Percentiles rank a stretch among this genome's conserved stretches.
Conservation (phyloP, 2,888 invertebrate species). For the Hyposoter dolosus region DNA sequence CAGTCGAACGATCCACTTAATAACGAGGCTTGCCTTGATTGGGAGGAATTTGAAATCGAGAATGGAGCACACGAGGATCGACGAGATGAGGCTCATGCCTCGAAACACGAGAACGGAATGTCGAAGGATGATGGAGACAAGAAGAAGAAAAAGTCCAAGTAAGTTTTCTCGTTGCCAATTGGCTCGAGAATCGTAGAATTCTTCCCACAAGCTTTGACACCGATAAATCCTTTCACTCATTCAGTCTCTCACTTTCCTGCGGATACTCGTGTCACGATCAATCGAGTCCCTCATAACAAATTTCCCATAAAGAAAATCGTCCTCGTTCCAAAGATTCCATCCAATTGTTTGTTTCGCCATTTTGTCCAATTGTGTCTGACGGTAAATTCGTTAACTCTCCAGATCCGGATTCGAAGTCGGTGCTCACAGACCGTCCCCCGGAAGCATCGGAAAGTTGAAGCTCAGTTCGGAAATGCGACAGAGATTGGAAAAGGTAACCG, state of each 20-base stretch:
- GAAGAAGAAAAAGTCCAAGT: conserved; percentile 83
- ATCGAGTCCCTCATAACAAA: not conserved
- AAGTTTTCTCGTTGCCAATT: conserved; percentile 58
- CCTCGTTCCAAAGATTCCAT: not conserved
- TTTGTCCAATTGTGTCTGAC: not conserved
- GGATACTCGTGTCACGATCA: no score
- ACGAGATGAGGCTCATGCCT: conserved; percentile 73
- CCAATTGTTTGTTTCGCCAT: not conserved
- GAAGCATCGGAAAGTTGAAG: conserved; percentile 95
- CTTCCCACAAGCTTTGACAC: no score
- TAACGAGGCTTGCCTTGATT: conserved; percentile 88
- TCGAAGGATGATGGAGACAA: conserved; percentile 81
- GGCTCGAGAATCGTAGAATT: not conserved
- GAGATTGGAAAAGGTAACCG: conserved; percentile 94
- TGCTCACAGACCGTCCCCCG: conserved; percentile 92
- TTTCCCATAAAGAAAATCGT: not conserved
- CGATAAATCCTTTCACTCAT: no score
- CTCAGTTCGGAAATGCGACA: conserved; percentile 97
- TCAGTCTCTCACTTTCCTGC: no score
- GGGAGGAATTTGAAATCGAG: conserved; percentile 95
- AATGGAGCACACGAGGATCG: conserved; percentile 81
- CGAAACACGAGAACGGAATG: conserved; percentile 81
- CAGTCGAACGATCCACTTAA: conserved; percentile 80
- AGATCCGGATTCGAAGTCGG: conserved; percentile 91
- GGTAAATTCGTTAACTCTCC: conserved; percentile 17